A percentile compares a stretch with the other conserved stretches of the same genome.
These are phyloP conservation scores for Linhomoeus sp. DNA, from an alignment of 2,888 invertebrate species.

Conservation along the genomic window DNA sequence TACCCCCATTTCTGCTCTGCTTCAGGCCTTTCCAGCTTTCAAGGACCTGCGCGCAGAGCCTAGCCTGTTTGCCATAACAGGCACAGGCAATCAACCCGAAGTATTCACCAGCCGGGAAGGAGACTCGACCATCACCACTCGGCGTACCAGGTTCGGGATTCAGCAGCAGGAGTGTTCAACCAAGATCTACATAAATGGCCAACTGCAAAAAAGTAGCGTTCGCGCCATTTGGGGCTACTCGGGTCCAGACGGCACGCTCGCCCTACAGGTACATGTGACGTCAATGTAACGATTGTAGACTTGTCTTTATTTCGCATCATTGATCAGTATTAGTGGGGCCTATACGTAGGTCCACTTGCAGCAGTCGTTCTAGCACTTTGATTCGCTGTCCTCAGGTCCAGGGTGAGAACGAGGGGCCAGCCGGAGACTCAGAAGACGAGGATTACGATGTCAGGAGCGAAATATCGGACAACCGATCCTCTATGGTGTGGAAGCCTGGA, in stretches of 20 bases:
- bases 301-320: too few relatives aligned
- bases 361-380: too few relatives aligned
- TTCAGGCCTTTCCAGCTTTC: constrained; percentile 7
- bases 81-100: too few relatives aligned
- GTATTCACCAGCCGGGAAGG: not conserved
- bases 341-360: too few relatives aligned
- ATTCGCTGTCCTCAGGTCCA: too few relatives aligned
- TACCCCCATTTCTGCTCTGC: too few relatives aligned
- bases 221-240: constrained; percentile 2
- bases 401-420: not conserved
- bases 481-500: constrained; percentile 5
- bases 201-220: not conserved
- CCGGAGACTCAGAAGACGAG: too few relatives aligned
- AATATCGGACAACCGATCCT: constrained; percentile 12
- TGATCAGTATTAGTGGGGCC: too few relatives aligned
- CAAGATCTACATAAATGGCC: not conserved
- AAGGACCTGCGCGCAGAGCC: constrained; percentile 16
- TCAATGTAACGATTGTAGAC: too few relatives aligned
- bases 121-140: too few relatives aligned
- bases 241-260: constrained; percentile 20
- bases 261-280: constrained; percentile 19
- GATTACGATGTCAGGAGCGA: constrained; percentile 15
- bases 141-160: too few relatives aligned
- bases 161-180: too few relatives aligned
- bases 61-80: constrained; percentile 9